A percentile compares a stretch with the other conserved stretches of the same genome.
Evolutionary conservation across 2,113 vertebrate genomes (phyloP).

Genomic region (Hypomesus transpacificus): DNA sequence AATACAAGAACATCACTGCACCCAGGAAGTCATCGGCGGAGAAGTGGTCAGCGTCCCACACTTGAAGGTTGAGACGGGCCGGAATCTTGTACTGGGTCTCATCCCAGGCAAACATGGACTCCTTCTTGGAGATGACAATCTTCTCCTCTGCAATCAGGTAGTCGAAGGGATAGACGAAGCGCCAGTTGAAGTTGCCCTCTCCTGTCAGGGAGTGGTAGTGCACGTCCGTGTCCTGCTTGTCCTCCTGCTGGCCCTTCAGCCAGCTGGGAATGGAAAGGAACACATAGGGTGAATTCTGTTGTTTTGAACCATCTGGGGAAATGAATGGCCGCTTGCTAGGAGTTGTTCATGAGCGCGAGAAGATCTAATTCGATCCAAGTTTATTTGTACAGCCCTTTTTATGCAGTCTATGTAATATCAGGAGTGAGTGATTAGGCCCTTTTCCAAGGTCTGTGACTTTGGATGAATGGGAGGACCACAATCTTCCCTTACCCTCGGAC

Average conservation of each 20-base stretch:
- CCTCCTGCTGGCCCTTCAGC: constrained; percentile 97
- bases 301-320: no score
- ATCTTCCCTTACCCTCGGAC: constrained; percentile 87
- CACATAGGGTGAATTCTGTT: not conserved
- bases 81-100: constrained; percentile 99
- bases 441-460: not conserved
- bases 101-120: constrained; percentile 99
- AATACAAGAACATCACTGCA: constrained; percentile 43
- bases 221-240: constrained; percentile 97
- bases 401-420: no score
- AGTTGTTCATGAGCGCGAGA: no score
- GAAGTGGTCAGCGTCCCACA: constrained; percentile 98
- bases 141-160: constrained; percentile 95
- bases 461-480: constrained; percentile 12
- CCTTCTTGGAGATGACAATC: constrained; percentile 97
- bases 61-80: constrained; percentile 92
- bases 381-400: no score
- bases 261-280: constrained; percentile 71
- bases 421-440: no score
- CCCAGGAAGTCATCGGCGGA: constrained; percentile 95
- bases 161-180: constrained; percentile 93
- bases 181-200: constrained; percentile 99
- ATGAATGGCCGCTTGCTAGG: no score
- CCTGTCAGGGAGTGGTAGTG: constrained; percentile 97
- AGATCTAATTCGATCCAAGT: no score